A percentile compares a stretch with the other conserved stretches of the same genome.
Conservation (phyloP, 1,140 invertebrate genomes). For the Charaxes varanes region DNA sequence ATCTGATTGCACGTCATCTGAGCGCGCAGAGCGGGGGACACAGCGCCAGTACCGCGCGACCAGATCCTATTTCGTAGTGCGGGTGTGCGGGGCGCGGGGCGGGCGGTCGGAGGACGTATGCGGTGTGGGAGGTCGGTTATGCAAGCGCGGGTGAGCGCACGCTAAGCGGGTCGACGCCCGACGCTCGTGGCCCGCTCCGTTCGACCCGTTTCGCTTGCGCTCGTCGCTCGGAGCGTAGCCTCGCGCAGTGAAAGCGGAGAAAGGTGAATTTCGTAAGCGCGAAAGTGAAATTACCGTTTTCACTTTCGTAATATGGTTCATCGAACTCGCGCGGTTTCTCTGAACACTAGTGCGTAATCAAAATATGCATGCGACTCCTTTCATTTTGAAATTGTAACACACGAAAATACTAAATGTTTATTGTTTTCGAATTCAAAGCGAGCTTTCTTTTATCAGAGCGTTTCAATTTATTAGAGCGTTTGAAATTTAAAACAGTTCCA, state of each 20-base stretch:
- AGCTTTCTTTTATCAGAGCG: too few relatives aligned
- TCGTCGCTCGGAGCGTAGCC: slow-evolving; percentile 24
- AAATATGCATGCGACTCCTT: too few relatives aligned
- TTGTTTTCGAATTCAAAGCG: too few relatives aligned
- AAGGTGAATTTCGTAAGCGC: slow-evolving; percentile 70
- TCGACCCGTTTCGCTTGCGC: slow-evolving; percentile 31
- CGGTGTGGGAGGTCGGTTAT: slow-evolving; percentile 66
- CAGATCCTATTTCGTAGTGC: slow-evolving; percentile 54
- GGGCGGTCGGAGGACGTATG: slow-evolving; percentile 30
- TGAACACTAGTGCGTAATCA: too few relatives aligned
- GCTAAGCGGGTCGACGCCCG: slow-evolving; percentile 68
- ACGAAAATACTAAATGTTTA: too few relatives aligned
- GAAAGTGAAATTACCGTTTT: slow-evolving; percentile 72
- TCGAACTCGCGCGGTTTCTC: slow-evolving; percentile 34
- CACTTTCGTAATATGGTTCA: slow-evolving; percentile 66
- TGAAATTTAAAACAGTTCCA: too few relatives aligned
- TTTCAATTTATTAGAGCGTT: too few relatives aligned
- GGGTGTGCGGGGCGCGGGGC: slow-evolving; percentile 30
- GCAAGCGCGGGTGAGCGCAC: slow-evolving; percentile 71
- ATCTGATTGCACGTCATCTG: too few relatives aligned
- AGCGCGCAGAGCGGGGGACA: slow-evolving; percentile 44
- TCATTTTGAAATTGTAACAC: too few relatives aligned
- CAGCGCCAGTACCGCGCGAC: slow-evolving; percentile 32
- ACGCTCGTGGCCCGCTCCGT: slow-evolving; percentile 36
- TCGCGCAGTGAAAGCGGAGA: slow-evolving; percentile 68